Conservation (phyloP, 2,113 vertebrate genomes). For the Gambusia holbrooki region DNA sequence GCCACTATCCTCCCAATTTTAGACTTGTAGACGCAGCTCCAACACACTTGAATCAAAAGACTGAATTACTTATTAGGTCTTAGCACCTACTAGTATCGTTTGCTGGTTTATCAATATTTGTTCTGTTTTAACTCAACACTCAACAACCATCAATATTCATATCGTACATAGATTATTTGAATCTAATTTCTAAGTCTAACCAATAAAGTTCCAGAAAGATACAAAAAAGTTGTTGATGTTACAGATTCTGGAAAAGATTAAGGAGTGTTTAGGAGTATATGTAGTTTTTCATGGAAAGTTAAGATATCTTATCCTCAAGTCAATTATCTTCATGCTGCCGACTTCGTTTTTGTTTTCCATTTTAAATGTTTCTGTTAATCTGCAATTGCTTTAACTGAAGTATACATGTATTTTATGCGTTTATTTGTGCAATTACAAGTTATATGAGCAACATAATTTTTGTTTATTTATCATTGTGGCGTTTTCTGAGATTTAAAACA, state of each 20-base stretch:
- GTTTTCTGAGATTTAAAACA: slow-evolving; percentile 1
- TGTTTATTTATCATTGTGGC: neutral
- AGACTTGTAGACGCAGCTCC: no score
- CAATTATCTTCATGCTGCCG: neutral
- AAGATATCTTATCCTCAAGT: neutral
- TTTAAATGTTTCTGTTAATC: neutral
- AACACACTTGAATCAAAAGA: no score
- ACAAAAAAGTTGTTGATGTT: no score
- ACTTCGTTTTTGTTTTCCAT: neutral
- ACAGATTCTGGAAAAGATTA: no score
- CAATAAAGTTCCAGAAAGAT: no score
- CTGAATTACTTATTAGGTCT: no score
- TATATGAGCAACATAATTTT: neutral
- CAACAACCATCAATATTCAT: no score
- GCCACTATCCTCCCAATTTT: no score
- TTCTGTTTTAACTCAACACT: neutral
- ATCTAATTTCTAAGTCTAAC: no score
- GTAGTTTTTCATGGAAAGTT: neutral
- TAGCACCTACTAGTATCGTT: neutral
- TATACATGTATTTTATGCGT: slow-evolving; percentile 15
- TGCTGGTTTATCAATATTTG: neutral
- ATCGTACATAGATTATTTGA: no score
- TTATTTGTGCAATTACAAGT: neutral
- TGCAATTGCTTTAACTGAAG: neutral
- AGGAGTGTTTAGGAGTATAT: no score